Base-by-base conservation (phyloP, 2,888 invertebrate genomes). In the Spodoptera picta region DNA sequence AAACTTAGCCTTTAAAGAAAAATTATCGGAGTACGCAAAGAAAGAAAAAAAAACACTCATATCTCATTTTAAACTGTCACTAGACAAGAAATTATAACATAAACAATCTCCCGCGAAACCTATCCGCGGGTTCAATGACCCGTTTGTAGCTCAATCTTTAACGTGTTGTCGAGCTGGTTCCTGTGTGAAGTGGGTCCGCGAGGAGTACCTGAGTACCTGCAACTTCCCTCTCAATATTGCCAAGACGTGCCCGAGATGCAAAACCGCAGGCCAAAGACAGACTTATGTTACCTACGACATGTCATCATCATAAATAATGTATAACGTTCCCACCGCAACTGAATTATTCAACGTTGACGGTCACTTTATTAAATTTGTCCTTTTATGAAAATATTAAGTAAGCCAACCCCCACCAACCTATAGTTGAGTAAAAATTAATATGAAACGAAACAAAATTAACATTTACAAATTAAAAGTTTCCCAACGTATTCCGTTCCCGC, bases 241-340 rank as follows among this genome's bases (percentile, higher is more conserved):
- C 76, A 73, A 85, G 88, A 92, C 92, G 91, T 92, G 90, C 86
- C 83, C 81, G 83, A 91, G 93, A 92, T 92, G 91, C 90, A 90
- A 93, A 93, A 92, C 91, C 91, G 83, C 90, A 90, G 82, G 81
- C 85, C 86, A 83, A 87, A 90, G 89, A 90, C 87, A 90, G 87
- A 89, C 87, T 87, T 88, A 86, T 88, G 88, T 88, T 87, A 86
- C 88, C 88, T 87, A 83, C 88, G 89, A 91, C 92, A 91, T 92
- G 89, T 90, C 89, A 93, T 93, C 91, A 91, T 87, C 90, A 92
- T 94, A 93, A 94, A 94, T 94, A 92, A 94, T 94, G 92, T 92
- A 94, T 92, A 86, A 80, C 85, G 86, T 83, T 82, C 88, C 87
- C 80, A 77, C 87, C 81, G 81, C 83, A 83, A 84, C 84, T 94